A percentile compares a stretch with the other conserved stretches of the same genome.
Evolutionary conservation across 1,140 invertebrate genomes (phyloP).

Genomic region (Pectinophora gossypiella): DNA sequence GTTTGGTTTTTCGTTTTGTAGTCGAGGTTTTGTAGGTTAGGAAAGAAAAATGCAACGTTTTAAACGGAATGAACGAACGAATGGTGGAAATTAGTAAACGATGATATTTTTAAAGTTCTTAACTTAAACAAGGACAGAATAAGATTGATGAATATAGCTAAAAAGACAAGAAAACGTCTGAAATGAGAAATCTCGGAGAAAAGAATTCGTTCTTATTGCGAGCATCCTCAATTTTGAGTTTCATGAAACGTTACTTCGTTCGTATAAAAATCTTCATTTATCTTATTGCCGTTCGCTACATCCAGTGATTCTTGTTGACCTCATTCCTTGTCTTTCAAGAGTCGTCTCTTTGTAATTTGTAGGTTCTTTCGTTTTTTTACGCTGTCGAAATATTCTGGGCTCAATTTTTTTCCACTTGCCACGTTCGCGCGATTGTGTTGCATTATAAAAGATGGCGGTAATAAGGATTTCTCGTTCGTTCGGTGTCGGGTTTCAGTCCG

Average conservation of each 20-base stretch:
- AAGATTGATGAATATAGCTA: no score
- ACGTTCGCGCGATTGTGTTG: background rate
- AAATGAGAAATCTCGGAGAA: background rate
- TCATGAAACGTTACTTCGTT: background rate
- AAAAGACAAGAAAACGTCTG: no score
- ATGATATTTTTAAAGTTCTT: no score
- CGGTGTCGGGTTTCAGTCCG: no score
- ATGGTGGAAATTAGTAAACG: no score
- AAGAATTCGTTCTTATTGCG: background rate
- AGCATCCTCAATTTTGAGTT: background rate
- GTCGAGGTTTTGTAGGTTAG: no score
- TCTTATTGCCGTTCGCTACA: background rate
- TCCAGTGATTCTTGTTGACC: background rate
- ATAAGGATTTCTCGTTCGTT: background rate
- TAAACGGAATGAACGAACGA: no score
- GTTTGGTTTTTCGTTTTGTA: no score
- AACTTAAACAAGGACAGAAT: no score
- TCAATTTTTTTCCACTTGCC: slow-evolving; percentile 4
- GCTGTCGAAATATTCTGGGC: background rate
- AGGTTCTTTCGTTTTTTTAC: background rate
- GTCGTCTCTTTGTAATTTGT: background rate
- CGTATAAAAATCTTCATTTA: background rate
- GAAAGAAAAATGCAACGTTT: no score
- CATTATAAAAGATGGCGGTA: background rate
- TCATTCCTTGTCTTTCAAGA: background rate